Evolutionary conservation across 2,113 vertebrate genomes (phyloP).

Genomic region (Dermatemys mawii): DNA sequence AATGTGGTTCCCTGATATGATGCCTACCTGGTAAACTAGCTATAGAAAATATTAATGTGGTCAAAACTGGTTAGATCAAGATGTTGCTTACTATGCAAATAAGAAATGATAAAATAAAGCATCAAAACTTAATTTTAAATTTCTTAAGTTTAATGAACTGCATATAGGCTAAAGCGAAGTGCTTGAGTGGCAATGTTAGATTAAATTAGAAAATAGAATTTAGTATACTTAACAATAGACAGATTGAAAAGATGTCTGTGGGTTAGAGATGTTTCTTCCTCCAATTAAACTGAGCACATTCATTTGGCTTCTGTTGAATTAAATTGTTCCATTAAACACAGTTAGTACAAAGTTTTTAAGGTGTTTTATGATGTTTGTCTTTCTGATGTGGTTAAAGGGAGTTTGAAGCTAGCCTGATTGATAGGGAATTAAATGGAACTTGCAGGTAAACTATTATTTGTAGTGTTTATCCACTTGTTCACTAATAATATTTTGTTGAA

Average conservation of each 20-base stretch:
- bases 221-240: neutral
- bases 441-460: slow-evolving; percentile 12
- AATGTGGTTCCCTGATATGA: slow-evolving; percentile 84
- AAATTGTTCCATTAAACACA: neutral
- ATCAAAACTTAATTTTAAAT: slow-evolving; percentile 10
- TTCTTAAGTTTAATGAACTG: slow-evolving; percentile 7
- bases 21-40: slow-evolving; percentile 77
- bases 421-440: neutral
- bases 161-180: neutral
- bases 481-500: neutral
- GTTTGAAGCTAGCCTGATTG: neutral
- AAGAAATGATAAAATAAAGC: slow-evolving; percentile 5
- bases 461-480: neutral
- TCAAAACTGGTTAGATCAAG: neutral
- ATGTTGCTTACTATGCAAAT: slow-evolving; percentile 64
- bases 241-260: neutral
- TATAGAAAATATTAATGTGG: neutral
- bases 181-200: neutral
- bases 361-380: neutral
- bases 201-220: neutral
- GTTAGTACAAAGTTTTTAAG: neutral
- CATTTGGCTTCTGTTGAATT: slow-evolving; percentile 1
- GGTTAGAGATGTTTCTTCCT: slow-evolving; percentile 28
- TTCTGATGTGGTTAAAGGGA: neutral
- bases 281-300: neutral